phyloP scores from a whole-genome alignment of 2,888 invertebrate species.

The Dione juno region DNA sequence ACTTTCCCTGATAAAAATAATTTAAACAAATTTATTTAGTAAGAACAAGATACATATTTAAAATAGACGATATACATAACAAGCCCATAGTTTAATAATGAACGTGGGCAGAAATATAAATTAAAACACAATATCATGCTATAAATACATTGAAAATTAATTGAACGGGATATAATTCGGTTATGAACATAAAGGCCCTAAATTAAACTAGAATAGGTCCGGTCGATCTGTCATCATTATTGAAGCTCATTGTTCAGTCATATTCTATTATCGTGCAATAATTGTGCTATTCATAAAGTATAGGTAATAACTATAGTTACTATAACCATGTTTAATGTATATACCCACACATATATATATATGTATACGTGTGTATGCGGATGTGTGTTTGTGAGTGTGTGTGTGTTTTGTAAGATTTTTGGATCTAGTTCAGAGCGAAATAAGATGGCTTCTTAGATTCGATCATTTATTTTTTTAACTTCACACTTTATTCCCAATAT shows the following conservation, averaged over 20 bases:
- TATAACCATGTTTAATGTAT: background rate
- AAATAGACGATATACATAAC: background rate
- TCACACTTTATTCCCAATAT: no score
- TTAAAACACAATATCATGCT: background rate
- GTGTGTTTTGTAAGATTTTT: no score
- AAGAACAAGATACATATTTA: no score
- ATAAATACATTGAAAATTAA: conserved; percentile 3
- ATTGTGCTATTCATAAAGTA: background rate
- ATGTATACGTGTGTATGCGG: background rate
- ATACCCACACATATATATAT: background rate
- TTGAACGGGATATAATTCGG: background rate
- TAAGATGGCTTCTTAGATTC: no score
- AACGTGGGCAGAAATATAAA: background rate
- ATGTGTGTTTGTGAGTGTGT: no score
- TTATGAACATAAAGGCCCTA: background rate
- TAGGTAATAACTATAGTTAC: no score
- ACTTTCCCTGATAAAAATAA: no score
- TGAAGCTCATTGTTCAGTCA: background rate
- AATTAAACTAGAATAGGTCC: background rate
- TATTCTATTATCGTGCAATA: background rate
- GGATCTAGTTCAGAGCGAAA: no score
- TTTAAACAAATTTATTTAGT: no score
- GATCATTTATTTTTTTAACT: no score
- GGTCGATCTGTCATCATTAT: background rate
- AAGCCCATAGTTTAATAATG: background rate